Evolutionary conservation across 2,113 vertebrate species (phyloP), one percentile per base, ranked within the genome.

Genomic region (Buteo buteo): DNA sequence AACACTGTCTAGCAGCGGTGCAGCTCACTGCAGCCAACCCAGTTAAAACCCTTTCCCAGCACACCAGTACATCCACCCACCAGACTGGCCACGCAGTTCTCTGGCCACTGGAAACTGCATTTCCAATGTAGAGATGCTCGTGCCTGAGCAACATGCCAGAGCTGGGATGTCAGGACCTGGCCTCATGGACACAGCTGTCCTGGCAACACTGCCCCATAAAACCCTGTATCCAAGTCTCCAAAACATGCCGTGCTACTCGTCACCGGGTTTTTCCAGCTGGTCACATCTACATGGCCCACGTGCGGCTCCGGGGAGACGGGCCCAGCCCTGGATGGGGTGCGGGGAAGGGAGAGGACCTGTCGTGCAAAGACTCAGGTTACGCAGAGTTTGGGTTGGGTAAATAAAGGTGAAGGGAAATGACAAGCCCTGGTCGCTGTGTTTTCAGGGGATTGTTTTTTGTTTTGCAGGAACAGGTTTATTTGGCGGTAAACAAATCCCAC

Each of bases 201-300:
- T 25, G 57, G 54, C 59, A 72, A 3, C 24, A 13, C n/a, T 44
- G 44, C 28, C 15, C 74, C 58, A 16, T 10, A 42, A 19, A 86
- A 25, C 40, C 81, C 40, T 5, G 2, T 14, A 4, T 31, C 61
- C 65, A 40, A 20, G 8, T 6, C 47, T 80, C 87, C 40, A 52
- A 6, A 83, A 34, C 14, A 8, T 5, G 9, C 19, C 8, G 0
- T 6, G 1, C 6, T 2, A 2, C 54, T 81, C 13, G 4, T 10
- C 3, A 1, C 34, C 0, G 64, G 6, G 13, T 8, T 55, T 32
- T 65, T 36, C 25, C 4, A 14, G 25, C 40, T 12, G 50, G 10
- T 18, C 44, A 24, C 84, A 36, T 15, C 66, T 15, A 21, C 15
- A 1, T 0, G 17, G 49, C 44, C 84, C 44, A 3, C 2, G 2